Evolutionary conservation across 2,888 invertebrate genomes (phyloP), one percentile per base, ranked within the genome.

Genomic region (Epinotia nisella): DNA sequence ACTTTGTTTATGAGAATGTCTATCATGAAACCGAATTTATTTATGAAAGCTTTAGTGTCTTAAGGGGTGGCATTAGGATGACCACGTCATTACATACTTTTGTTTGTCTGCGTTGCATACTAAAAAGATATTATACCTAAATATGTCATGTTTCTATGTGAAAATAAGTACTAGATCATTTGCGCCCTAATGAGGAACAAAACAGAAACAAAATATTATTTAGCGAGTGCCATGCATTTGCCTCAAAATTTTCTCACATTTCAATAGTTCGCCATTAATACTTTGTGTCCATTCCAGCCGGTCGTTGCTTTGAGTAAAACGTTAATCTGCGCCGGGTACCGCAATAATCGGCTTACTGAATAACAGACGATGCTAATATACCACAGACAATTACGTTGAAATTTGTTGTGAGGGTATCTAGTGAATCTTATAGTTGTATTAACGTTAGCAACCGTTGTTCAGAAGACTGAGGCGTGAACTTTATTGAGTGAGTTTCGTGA

Each of bases 331-430:
- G 78, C 77, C 76, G 76, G 70, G 81, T 80, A 81, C 82, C 80
- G 76, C 79, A 75, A 77, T 87, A 87, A 88, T 86, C 87, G 79
- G 81, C 79, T 86, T 83, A 79, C 75, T 75, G 76, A 79, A 80
- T 83, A 80, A 75, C 76, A 75, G 75, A 75, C 76, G 77, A 76
- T 70, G 78, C 76, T 78, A 75, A 76, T 73, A 76, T 73, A 75
- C 60, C 65, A 58, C 53, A 60, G 59, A 53, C 64, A 64, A 75
- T 64, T 65, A 74, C 29, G 19, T 56, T 15, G 55, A 39, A n/a
- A 24, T 45, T 45, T 35, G 21, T 29, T 56, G 56, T 19, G 17
- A 35, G 65, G 49, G 10, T 51, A 24, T 60, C 60, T 45, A 17
- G 19, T 1, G 13, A 35, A 70, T 56, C 62, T 19, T 51, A 19